phyloP scores from a whole-genome alignment of 2,113 vertebrate species.

The Xenus cinereus region DNA sequence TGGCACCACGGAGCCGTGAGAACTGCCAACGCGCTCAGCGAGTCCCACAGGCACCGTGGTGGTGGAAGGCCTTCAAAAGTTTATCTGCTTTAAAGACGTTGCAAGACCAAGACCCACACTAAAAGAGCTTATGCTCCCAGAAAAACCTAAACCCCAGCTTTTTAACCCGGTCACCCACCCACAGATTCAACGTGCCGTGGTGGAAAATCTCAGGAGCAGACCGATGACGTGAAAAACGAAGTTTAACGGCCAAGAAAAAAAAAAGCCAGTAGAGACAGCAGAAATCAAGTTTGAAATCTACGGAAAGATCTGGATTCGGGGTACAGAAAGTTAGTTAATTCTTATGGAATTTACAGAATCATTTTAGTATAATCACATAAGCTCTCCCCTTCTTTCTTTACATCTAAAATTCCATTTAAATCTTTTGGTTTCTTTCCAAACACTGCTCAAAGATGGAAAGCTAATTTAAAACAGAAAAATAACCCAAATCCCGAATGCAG shows the following conservation, averaged over 20 bases:
- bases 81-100: no score
- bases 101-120: not conserved
- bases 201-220: not conserved
- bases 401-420: not conserved
- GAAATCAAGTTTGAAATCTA: not conserved
- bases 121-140: fast-evolving
- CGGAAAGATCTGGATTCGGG: not conserved
- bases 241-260: not conserved
- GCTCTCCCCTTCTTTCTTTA: not conserved
- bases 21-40: fast-evolving
- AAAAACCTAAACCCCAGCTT: not conserved
- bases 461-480: not conserved
- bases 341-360: not conserved
- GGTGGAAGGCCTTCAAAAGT: not conserved
- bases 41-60: fast-evolving
- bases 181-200: fast-evolving
- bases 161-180: not conserved
- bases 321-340: not conserved
- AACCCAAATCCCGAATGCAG: not conserved
- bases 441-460: not conserved
- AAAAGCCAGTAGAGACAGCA: not conserved
- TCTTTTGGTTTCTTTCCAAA: not conserved
- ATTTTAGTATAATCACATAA: not conserved
- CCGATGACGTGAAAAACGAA: not conserved
- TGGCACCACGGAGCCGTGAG: not conserved